phyloP scores from a whole-genome alignment of 2,888 invertebrate species.

The Perdita meconis region DNA sequence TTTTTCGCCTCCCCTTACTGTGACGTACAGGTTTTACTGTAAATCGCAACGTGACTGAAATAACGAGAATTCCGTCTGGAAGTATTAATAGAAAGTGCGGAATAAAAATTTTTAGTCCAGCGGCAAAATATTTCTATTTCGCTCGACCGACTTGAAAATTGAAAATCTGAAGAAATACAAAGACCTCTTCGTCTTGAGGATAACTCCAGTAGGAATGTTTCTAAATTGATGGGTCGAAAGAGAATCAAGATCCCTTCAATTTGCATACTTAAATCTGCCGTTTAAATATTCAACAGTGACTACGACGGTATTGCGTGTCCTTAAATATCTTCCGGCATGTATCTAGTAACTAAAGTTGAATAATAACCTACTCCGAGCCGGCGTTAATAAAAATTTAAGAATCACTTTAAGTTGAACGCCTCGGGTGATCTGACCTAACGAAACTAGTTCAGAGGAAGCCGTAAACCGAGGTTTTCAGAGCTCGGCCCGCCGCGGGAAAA shows the following conservation, averaged over 20 bases:
- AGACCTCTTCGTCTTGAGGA: not conserved
- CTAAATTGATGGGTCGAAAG: conserved; percentile 16
- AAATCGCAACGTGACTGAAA: too few species aligned
- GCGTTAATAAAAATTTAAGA: conserved; percentile 34
- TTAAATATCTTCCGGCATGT: conserved; percentile 27
- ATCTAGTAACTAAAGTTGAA: conserved; percentile 25
- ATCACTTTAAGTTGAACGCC: conserved; percentile 32
- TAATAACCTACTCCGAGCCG: conserved; percentile 14
- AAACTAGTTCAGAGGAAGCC: conserved; percentile 1
- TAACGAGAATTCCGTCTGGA: too few species aligned
- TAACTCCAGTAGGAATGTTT: not conserved
- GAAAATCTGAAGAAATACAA: not conserved
- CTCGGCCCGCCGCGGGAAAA: not conserved
- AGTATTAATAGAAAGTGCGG: too few species aligned
- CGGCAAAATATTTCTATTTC: too few species aligned
- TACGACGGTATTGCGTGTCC: conserved; percentile 16
- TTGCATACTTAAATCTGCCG: conserved; percentile 29
- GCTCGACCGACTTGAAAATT: too few species aligned
- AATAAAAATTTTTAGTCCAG: too few species aligned
- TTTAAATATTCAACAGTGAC: conserved; percentile 43
- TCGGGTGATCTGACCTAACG: not conserved
- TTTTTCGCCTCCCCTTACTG: conserved; percentile 1
- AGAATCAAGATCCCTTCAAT: conserved; percentile 27
- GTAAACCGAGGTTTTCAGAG: not conserved
- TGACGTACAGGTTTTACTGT: too few species aligned